Evolutionary conservation across 2,888 invertebrate species (phyloP), one percentile per base, ranked within the genome.

Genomic region (Gasteruption jaculator): DNA sequence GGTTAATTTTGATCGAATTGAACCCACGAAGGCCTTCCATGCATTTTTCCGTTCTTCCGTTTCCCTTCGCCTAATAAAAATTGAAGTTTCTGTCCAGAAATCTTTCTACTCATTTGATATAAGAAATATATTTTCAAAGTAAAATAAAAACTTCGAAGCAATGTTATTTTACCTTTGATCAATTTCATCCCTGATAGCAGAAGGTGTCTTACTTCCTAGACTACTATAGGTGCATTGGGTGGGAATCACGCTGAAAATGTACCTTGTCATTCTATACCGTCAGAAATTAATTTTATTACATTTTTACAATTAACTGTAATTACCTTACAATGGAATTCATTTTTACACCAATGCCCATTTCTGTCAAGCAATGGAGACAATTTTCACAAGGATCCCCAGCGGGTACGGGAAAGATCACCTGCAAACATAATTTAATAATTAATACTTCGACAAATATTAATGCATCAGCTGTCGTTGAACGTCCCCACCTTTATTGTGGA

Each of bases 1-100:
- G 3, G 87, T 87, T 53, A 88, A 71, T 61, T 87, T 84, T 1
- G 87, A 85, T 58, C 85, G 79, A 53, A 88, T 84, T 5, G 86
- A 86, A 56, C 82, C 82, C 25, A 87, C 81, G 64, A 87, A 87
- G 52, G 72, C 77, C 44, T 78, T 76, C 85, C 86, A 85, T 42
- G 79, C 79, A 43, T 77, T 80, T 34, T 54, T 54, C 31, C 54
- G 46, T 21, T 60, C 57, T 40, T 66, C 54, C 22, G 56, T 50
- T 30, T 61, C 61, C 37, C 49, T 56, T 41, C 54, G 54, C 35
- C 63, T 55, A 38, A 27, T 32, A 24, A 2, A 40, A 6, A 29
- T 34, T 2, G 21, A 18, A 19, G 11, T 18, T 10, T 10, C 21
- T 20, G 21, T 18, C 10, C 20, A 18, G 33, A 18, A 10, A 6